Base-by-base conservation (phyloP, 2,797 vertebrate species). In the Crenuchus spilurus region DNA sequence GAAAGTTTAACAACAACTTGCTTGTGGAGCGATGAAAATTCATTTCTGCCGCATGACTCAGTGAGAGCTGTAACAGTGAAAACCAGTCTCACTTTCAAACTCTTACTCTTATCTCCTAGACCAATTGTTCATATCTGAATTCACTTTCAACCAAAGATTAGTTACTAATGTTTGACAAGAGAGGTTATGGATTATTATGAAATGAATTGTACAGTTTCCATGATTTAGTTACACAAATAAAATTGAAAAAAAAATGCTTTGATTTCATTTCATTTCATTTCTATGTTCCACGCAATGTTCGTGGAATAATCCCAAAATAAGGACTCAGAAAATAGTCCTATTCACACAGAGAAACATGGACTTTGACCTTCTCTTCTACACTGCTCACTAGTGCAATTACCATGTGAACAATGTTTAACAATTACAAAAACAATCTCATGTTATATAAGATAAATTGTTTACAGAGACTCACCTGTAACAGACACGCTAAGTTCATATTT, bases 391-490 rank as follows among this genome's bases (percentile, higher is more conserved):
- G 16, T 1, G 2, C 31, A 58, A 22, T 1, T 1, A 0, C 16
- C 7, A 37, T n/a, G 3, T 3, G 37, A 33, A n/a, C 2, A 0
- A 4, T 14, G 1, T 57, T 10, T 33, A 3, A 18, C n/a, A n/a
- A 33, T 0, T 18, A 2, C n/a, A 3, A 42, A 42, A 42, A 5
- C 14, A 2, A 5, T 42, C 4, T 4, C 3, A 8, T 3, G 8
- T 3, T 35, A 35, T 35, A 4, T 35, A 3, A 35, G 3, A 35
- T 8, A 8, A 18, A 48, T 18, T 6, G 11, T 6, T 46, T n/a
- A 2, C 30, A 57, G 14, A 41, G 16, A 90, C 92, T 90, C 78
- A 93, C 92, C 91, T 93, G 88, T 74, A 93, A 83, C 28, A 88
- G 84, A 88, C 76, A 74, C 84, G 78, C 78, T 84, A 82, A 82